Evolutionary conservation across 2,113 vertebrate genomes (phyloP).

Genomic region (Mesoclemmys tuberculata): DNA sequence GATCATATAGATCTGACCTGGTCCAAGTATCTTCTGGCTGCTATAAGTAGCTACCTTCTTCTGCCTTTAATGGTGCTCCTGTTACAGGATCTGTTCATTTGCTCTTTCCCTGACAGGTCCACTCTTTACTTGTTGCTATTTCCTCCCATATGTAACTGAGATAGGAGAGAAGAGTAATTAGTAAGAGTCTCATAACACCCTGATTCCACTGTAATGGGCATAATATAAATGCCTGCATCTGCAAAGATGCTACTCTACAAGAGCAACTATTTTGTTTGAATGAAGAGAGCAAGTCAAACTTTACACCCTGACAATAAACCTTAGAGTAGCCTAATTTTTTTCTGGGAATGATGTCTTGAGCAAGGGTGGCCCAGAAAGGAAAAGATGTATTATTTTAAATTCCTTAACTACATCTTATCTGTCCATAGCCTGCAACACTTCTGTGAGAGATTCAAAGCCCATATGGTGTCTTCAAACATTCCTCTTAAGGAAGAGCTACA

Average conservation of each 20-base stretch:
- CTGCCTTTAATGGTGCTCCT: background rate
- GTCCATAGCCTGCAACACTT: background rate
- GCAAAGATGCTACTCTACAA: no score
- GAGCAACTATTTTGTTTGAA: no score
- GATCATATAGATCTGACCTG: no score
- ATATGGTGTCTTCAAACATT: background rate
- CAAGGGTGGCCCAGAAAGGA: background rate
- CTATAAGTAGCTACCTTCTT: background rate
- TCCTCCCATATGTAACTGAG: background rate
- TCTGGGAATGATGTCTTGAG: background rate
- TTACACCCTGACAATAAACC: no score
- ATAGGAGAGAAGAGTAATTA: no score
- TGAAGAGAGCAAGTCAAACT: no score
- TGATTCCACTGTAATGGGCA: no score
- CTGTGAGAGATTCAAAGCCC: background rate
- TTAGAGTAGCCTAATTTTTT: background rate
- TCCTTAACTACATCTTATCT: background rate
- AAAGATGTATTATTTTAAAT: slow-evolving; percentile 10
- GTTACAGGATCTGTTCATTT: background rate
- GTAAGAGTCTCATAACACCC: no score
- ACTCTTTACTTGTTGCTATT: background rate
- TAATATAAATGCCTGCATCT: no score
- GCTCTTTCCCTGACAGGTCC: background rate
- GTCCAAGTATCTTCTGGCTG: no score
- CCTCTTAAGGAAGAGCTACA: background rate